These are phyloP conservation scores for Stictocephala bisonia DNA, from an alignment of 2,888 invertebrate species.

Conservation along the genomic window DNA sequence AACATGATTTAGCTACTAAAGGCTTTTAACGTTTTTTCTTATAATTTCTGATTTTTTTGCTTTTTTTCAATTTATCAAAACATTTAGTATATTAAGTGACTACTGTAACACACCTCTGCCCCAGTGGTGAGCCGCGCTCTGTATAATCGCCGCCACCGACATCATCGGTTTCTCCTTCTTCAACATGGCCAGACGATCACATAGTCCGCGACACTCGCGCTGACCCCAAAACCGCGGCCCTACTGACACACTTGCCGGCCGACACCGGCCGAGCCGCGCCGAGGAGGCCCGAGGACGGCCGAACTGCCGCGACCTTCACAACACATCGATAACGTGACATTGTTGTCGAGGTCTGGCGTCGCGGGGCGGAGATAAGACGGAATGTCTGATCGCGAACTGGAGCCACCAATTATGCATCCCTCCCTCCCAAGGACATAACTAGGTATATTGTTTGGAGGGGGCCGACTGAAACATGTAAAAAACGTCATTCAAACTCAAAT, in stretches of 20 bases:
- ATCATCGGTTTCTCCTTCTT: constrained; percentile 90
- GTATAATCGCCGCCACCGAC: constrained; percentile 85
- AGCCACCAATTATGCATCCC: too few species aligned
- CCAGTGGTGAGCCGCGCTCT: constrained; percentile 71
- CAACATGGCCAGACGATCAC: constrained; percentile 69
- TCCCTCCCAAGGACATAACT: too few species aligned
- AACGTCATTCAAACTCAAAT: too few species aligned
- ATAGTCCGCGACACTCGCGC: constrained; percentile 29
- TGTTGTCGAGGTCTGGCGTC: neutral
- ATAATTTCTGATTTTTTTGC: too few species aligned
- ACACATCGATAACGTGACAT: neutral
- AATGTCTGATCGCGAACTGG: neutral
- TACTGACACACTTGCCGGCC: constrained; percentile 50
- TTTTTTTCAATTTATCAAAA: neutral
- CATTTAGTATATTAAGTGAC: neutral
- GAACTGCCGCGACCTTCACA: constrained; percentile 32
- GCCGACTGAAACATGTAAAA: too few species aligned
- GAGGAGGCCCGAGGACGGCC: constrained; percentile 20
- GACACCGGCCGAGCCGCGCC: constrained; percentile 35
- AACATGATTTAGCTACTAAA: too few species aligned
- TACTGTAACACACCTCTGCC: constrained; percentile 62
- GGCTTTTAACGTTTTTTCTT: too few species aligned
- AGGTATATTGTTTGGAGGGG: too few species aligned
- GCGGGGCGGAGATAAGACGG: neutral
- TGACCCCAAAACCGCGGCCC: constrained; percentile 46